Evolutionary conservation across 2,113 vertebrate species (phyloP).

Genomic region (Amphiprion ocellaris): DNA sequence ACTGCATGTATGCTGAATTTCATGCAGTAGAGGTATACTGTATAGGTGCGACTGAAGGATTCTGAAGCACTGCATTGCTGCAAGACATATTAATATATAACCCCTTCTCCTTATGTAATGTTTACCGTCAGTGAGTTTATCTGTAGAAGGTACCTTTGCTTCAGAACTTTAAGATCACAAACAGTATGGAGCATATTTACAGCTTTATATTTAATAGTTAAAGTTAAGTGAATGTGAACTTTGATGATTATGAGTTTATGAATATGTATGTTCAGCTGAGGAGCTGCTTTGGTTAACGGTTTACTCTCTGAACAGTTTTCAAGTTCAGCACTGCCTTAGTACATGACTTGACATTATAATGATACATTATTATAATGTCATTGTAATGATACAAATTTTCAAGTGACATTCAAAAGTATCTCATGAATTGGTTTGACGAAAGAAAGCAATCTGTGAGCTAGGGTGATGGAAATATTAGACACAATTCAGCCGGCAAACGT

Average conservation of each 20-base stretch:
- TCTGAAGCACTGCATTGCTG: constrained; percentile 16
- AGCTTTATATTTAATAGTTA: constrained; percentile 9
- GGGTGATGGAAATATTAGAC: constrained; percentile 32
- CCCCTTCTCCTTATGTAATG: constrained; percentile 10
- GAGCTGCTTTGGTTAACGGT: not conserved
- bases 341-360: constrained; percentile 38
- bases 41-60: constrained; percentile 7
- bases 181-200: constrained; percentile 1
- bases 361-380: constrained; percentile 43
- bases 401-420: constrained; percentile 40
- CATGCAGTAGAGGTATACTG: not conserved
- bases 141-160: not conserved
- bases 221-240: constrained; percentile 14
- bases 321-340: constrained; percentile 5
- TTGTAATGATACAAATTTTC: constrained; percentile 40
- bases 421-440: constrained; percentile 21
- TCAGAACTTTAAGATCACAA: not conserved
- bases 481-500: constrained; percentile 33
- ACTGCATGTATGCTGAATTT: not conserved
- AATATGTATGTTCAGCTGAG: constrained; percentile 19
- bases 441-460: not conserved
- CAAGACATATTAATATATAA: constrained; percentile 18
- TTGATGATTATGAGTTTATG: constrained; percentile 1
- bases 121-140: constrained; percentile 12
- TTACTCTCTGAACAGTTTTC: not conserved